These are phyloP conservation scores for Eupsittula cactorum DNA, from an alignment of 2,113 vertebrate genomes.

Conservation along the genomic window DNA sequence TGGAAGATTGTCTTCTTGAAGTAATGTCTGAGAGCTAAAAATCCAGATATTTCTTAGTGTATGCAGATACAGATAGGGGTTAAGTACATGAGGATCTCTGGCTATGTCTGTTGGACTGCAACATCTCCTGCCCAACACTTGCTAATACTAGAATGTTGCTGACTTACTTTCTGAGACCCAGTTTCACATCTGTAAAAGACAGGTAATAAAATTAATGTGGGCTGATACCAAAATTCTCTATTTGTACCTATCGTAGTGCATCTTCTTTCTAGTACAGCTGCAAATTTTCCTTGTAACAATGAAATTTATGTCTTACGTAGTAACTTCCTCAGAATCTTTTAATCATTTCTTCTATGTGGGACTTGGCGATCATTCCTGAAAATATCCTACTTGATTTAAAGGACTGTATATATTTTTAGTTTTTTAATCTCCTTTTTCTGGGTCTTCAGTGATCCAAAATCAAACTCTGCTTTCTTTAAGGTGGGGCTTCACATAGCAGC, in stretches of 20 bases:
- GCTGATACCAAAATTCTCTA: neutral
- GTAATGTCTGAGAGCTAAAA: neutral
- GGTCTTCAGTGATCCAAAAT: neutral
- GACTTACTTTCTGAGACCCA: neutral
- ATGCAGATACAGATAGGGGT: neutral
- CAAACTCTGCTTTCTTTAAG: neutral
- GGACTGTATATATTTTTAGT: neutral
- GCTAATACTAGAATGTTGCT: neutral
- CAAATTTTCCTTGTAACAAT: neutral
- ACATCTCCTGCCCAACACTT: neutral
- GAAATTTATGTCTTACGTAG: neutral
- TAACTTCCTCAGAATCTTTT: neutral
- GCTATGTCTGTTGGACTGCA: neutral
- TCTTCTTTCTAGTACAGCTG: neutral
- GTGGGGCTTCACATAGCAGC: neutral
- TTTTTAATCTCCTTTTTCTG: neutral
- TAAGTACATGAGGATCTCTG: neutral
- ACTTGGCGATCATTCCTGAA: neutral
- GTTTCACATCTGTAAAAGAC: neutral
- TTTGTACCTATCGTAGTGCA: neutral
- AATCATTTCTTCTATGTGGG: neutral
- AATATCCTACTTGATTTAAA: neutral
- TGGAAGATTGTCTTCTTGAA: neutral
- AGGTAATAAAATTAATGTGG: neutral
- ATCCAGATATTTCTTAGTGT: neutral